Evolutionary conservation across 2,797 vertebrate species (phyloP).

Genomic region (Ptychadena robeensis): DNA sequence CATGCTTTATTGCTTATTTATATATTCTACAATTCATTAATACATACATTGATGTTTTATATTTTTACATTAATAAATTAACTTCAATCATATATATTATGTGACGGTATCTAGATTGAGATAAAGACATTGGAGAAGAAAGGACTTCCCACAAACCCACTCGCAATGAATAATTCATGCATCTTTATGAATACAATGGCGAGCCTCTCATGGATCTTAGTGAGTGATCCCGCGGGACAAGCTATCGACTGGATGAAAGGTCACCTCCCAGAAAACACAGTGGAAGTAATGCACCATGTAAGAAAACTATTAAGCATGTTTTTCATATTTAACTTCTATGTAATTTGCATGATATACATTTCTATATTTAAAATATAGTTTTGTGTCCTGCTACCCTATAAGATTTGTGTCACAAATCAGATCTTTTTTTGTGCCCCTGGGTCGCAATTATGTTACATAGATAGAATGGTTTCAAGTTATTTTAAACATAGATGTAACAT

Average conservation of each 20-base stretch:
- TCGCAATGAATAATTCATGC: conserved; percentile 46
- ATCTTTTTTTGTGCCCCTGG: not conserved
- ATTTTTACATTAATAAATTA: not conserved
- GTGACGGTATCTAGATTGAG: conserved; percentile 33
- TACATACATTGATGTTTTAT: too few relatives aligned
- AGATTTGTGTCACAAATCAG: too few relatives aligned
- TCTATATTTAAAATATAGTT: not conserved
- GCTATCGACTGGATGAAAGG: conserved; percentile 53
- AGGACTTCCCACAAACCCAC: conserved; percentile 43
- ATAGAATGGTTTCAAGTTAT: too few relatives aligned
- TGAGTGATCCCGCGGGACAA: conserved; percentile 47
- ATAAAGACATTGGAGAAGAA: conserved; percentile 48
- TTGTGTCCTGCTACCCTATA: not conserved
- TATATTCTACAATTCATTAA: too few relatives aligned
- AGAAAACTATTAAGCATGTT: conserved; percentile 13
- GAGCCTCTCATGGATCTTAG: conserved; percentile 34
- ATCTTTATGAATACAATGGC: conserved; percentile 31
- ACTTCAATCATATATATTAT: not conserved
- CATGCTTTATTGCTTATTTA: too few relatives aligned
- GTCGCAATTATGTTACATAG: too few relatives aligned
- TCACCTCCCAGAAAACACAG: conserved; percentile 24
- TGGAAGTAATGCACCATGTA: conserved; percentile 59
- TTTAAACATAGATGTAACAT: too few relatives aligned
- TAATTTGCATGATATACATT: not conserved
- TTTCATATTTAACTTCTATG: not conserved